These are phyloP conservation scores for Sula dactylatra DNA, from an alignment of 2,113 vertebrate species.

Conservation along the genomic window DNA sequence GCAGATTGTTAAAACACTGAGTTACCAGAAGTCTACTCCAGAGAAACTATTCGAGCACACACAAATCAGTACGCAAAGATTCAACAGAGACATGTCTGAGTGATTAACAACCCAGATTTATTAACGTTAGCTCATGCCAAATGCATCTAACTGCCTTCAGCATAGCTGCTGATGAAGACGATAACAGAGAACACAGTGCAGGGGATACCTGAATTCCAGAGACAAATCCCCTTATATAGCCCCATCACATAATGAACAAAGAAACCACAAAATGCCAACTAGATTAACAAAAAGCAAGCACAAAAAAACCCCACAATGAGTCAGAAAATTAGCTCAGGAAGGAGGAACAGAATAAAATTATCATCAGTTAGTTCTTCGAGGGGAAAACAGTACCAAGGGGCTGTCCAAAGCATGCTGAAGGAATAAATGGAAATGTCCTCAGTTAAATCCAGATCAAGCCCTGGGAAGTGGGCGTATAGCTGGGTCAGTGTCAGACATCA, in stretches of 20 bases:
- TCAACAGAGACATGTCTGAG: conserved; percentile 16
- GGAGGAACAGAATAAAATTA: conserved; percentile 25
- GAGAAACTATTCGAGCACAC: neutral
- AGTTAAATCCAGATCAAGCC: neutral
- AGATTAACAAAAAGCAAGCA: conserved; percentile 44
- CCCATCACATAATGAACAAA: conserved; percentile 44
- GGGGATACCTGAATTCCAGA: conserved; percentile 65
- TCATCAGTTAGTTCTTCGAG: conserved; percentile 30
- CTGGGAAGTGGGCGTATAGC: neutral
- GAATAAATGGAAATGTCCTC: neutral
- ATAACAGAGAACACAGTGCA: neutral
- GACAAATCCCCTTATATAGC: conserved; percentile 36
- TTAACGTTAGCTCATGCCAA: conserved; percentile 50
- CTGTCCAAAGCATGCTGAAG: neutral
- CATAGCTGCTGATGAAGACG: conserved; percentile 45
- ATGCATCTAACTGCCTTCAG: conserved; percentile 49
- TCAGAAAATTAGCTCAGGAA: conserved; percentile 62
- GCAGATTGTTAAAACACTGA: neutral
- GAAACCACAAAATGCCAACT: conserved; percentile 56
- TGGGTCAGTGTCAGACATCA: neutral
- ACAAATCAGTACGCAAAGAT: neutral
- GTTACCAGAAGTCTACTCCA: neutral
- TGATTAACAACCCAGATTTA: conserved; percentile 52
- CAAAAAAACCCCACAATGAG: conserved; percentile 7
- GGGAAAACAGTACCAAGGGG: neutral